Evolutionary conservation across 2,113 vertebrate species (phyloP), one percentile per base, ranked within the genome.

Genomic region (Oreochromis niloticus): DNA sequence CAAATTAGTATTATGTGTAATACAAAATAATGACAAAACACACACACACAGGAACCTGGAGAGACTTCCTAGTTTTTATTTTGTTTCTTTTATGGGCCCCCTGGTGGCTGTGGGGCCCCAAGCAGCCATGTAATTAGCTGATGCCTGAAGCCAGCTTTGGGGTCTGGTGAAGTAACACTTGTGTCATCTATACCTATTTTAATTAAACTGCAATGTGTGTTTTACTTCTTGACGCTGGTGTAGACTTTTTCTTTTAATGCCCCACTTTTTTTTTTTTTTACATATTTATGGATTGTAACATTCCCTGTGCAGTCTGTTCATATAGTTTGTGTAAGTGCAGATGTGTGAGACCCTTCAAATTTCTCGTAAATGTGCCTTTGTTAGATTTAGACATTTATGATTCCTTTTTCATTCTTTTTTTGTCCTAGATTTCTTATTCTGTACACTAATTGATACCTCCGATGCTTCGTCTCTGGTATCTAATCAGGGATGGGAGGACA

Each of bases 31-130:
- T 75, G 75, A 68, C 48, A 27, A 52, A 80, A 61, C 34, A 34
- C 24, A 48, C 41, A 30, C 41, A 75, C 80, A 83, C 87, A 89
- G 90, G 85, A 89, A 84, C 88, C 80, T 19, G 54, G 19, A 73
- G 82, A 90, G 86, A 88, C 88, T 81, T 91, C 32, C 83, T 75
- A 52, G 71, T 83, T 81, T 86, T 91, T 89, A 82, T 87, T 88
- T 79, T 82, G 83, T 81, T 75, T 87, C 56, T 61, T 93, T 92
- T 89, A 89, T 63, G 59, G 91, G 89, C 89, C 89, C 92, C 91
- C 81, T 87, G 89, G 89, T 92, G 91, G 83, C 75, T 75, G 81
- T n/a, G 81, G 88, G 90, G 87, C 78, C 88, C 57, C 17, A 48
- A 86, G 66, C 85, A 87, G 88, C 56, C 81, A 30, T 85, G 84